These are phyloP conservation scores for Hypselothyrea guttata DNA, from an alignment of 2,888 invertebrate genomes.

Conservation along the genomic window DNA sequence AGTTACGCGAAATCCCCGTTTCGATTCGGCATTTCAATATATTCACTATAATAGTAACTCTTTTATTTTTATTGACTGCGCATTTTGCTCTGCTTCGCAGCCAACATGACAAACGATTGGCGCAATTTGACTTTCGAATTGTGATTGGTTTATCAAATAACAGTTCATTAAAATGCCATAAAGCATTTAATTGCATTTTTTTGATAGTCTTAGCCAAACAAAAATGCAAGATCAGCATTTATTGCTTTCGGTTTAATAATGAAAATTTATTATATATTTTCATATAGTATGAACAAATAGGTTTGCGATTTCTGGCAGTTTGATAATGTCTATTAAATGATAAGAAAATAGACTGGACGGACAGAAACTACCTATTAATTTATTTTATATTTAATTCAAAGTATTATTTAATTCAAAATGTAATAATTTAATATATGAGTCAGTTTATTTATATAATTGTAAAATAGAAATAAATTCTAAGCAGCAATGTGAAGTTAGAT, in stretches of 20 bases:
- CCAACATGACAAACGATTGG: slow-evolving; percentile 68
- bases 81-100: slow-evolving; percentile 33
- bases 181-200: slow-evolving; percentile 48
- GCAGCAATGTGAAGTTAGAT: no score
- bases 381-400: not conserved
- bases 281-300: slow-evolving; percentile 25
- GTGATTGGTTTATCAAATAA: slow-evolving; percentile 69
- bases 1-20: slow-evolving; percentile 53
- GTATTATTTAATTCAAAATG: no score
- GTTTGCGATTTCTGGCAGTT: slow-evolving; percentile 18
- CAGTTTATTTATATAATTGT: no score
- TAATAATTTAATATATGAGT: no score
- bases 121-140: slow-evolving; percentile 69
- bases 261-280: not conserved
- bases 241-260: no score
- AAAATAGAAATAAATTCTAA: no score
- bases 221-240: no score
- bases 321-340: not conserved
- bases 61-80: slow-evolving; percentile 13
- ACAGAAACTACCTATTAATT: slow-evolving; percentile 3
- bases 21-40: slow-evolving; percentile 35
- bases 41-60: not conserved
- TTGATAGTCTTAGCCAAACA: slow-evolving; percentile 18
- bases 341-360: not conserved
- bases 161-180: slow-evolving; percentile 64